These are phyloP conservation scores for Mus musculus DNA, from an alignment of 2,113 vertebrate species.

Conservation along the genomic window DNA sequence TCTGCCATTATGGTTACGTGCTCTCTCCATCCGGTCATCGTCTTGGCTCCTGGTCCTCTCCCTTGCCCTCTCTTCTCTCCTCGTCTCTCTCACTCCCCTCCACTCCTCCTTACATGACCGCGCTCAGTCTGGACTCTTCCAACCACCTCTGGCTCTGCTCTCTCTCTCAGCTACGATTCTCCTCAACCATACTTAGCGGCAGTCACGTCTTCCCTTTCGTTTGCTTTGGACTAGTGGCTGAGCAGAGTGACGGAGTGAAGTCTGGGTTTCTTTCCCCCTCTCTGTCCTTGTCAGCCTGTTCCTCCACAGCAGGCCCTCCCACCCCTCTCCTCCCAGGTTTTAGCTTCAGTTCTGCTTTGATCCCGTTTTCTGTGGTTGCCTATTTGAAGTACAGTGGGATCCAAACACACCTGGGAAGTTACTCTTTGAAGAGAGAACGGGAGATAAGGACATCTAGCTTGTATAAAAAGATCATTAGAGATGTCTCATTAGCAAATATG, in stretches of 20 bases:
- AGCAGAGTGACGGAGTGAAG: background rate
- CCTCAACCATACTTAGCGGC: background rate
- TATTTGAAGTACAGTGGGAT: constrained; percentile 43
- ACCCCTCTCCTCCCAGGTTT: background rate
- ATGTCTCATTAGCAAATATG: constrained; percentile 28
- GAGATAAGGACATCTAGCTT: constrained; percentile 34
- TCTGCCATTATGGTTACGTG: background rate
- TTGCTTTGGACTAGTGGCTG: background rate
- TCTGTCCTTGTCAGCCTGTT: background rate
- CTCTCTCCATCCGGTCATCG: background rate
- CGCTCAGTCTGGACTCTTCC: background rate
- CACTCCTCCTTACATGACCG: no score
- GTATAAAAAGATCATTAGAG: constrained; percentile 32
- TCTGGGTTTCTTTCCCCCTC: background rate
- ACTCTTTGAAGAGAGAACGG: constrained; percentile 45
- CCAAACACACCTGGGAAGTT: constrained; percentile 31
- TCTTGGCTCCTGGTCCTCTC: background rate
- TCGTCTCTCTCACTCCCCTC: background rate
- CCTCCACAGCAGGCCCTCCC: background rate
- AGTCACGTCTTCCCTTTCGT: background rate
- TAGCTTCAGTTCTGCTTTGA: constrained; percentile 34
- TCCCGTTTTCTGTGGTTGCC: constrained; percentile 4
- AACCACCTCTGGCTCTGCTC: background rate
- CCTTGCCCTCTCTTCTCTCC: background rate
- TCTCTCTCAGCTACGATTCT: background rate